Evolutionary conservation across 2,888 invertebrate species (phyloP).

Genomic region (Iselma pallidipennis): DNA sequence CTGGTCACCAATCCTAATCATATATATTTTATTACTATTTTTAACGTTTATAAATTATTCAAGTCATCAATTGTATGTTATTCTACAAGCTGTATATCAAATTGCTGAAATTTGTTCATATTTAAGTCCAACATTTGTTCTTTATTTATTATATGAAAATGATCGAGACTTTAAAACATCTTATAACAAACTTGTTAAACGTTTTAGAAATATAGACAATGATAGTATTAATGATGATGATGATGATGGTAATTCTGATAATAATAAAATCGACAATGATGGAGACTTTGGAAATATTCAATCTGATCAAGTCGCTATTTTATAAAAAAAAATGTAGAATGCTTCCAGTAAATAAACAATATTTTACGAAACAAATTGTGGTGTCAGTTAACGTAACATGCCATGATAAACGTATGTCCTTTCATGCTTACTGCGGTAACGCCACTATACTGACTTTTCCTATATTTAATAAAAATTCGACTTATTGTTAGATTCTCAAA

Average conservation of each 20-base stretch:
- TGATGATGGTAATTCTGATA: no score
- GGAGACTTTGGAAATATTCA: not conserved
- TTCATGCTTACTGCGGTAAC: no score
- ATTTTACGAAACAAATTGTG: no score
- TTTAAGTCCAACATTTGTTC: not conserved
- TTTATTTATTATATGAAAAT: not conserved
- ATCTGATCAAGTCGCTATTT: not conserved
- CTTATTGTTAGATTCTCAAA: no score
- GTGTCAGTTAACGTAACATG: no score
- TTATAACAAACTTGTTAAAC: not conserved
- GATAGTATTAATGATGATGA: not conserved
- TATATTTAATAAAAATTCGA: no score
- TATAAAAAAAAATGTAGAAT: not conserved
- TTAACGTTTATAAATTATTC: not conserved
- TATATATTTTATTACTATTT: not conserved
- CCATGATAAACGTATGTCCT: no score
- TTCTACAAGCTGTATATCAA: not conserved
- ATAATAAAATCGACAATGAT: not conserved
- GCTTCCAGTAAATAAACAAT: no score
- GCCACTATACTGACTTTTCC: no score
- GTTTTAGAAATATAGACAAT: not conserved
- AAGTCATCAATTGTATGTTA: not conserved
- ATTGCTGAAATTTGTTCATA: not conserved
- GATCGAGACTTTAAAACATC: not conserved
- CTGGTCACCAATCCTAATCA: not conserved